phyloP scores from a whole-genome alignment of 2,888 invertebrate species.

The Embidobia sp. region DNA sequence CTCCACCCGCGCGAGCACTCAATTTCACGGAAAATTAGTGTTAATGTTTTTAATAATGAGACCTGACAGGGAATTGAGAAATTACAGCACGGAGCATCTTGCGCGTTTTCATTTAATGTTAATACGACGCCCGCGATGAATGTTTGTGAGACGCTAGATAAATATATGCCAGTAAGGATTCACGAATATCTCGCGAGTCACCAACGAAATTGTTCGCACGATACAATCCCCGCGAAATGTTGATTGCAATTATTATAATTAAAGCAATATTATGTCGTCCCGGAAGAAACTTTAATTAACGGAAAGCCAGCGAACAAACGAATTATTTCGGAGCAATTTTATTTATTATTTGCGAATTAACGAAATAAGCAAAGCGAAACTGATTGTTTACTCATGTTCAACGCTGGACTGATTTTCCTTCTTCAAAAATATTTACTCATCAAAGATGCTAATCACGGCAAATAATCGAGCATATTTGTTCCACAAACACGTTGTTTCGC shows the following conservation, averaged over 20 bases:
- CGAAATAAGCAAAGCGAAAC: background rate
- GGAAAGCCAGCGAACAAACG: too few relatives aligned
- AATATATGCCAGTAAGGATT: conserved; percentile 17
- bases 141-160: conserved; percentile 30
- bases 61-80: conserved; percentile 18
- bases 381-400: background rate
- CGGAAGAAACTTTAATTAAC: background rate
- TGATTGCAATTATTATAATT: conserved; percentile 4
- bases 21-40: background rate
- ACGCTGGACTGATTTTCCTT: background rate
- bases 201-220: conserved; percentile 11
- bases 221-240: conserved; percentile 6
- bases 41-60: conserved; percentile 9
- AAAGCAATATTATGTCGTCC: background rate
- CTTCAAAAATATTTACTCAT: background rate
- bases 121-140: conserved; percentile 11
- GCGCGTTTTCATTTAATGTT: conserved; percentile 15
- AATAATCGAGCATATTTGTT: too few relatives aligned
- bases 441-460: background rate
- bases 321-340: background rate
- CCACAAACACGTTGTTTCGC: background rate
- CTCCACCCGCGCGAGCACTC: background rate
- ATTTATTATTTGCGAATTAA: too few relatives aligned
- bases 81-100: conserved; percentile 12
- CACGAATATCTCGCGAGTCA: conserved; percentile 2